A percentile compares a stretch with the other conserved stretches of the same genome.
phyloP scores from a whole-genome alignment of 2,113 vertebrate species.

The Cervus canadensis region DNA sequence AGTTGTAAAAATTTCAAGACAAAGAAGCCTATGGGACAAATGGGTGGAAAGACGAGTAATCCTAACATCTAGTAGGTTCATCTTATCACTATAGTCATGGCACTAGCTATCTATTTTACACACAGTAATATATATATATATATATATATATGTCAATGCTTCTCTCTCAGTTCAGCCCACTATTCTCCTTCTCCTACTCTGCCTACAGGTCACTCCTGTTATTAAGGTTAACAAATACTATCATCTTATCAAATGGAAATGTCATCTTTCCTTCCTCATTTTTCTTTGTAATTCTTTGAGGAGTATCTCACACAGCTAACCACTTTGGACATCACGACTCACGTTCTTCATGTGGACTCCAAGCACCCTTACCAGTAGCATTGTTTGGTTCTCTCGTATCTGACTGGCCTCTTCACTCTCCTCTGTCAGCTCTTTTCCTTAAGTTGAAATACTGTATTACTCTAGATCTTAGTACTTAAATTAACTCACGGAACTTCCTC shows the following conservation, averaged over 20 bases:
- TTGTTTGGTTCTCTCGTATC: neutral
- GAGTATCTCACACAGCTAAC: neutral
- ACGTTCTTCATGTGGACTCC: too few species aligned
- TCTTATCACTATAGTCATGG: neutral
- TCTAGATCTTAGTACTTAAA: neutral
- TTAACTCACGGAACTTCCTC: neutral
- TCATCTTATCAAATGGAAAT: neutral
- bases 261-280: neutral
- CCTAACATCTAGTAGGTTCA: neutral
- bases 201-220: neutral
- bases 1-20: neutral
- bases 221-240: neutral
- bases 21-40: neutral
- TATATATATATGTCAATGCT: neutral
- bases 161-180: neutral
- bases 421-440: neutral
- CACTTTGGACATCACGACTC: neutral
- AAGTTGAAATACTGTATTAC: neutral
- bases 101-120: neutral
- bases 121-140: neutral
- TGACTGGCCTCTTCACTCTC: neutral
- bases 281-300: neutral
- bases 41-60: neutral
- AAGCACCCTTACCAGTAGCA: too few species aligned
- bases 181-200: neutral